Percentiles rank a stretch among this genome's conserved stretches.
Evolutionary conservation across 2,113 vertebrate genomes (phyloP).

Genomic region (Puma concolor): DNA sequence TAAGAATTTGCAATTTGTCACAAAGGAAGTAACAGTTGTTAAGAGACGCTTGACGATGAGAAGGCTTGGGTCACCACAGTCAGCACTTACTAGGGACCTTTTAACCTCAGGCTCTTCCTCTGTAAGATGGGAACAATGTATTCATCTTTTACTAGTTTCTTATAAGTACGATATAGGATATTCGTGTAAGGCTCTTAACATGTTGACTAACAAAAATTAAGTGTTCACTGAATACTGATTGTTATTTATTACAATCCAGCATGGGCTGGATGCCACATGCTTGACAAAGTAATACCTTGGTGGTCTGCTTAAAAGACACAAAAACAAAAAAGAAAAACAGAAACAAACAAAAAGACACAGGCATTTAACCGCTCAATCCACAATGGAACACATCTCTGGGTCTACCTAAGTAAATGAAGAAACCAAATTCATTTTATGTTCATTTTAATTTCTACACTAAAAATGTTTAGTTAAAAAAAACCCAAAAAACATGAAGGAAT

Average conservation of each 20-base stretch:
- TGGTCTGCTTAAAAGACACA: constrained; percentile 11
- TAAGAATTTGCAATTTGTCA: neutral
- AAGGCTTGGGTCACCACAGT: neutral
- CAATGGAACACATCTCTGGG: neutral
- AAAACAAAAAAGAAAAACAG: neutral
- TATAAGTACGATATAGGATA: neutral
- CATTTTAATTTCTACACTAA: neutral
- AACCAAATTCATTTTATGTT: neutral
- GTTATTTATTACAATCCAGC: constrained; percentile 28
- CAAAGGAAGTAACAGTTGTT: neutral
- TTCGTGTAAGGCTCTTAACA: neutral
- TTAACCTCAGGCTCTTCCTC: neutral
- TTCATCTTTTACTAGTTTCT: neutral
- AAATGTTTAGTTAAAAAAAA: neutral
- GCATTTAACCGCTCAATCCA: neutral
- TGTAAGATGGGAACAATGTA: neutral
- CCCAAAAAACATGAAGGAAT: neutral
- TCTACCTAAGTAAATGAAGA: neutral
- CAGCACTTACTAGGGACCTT: neutral
- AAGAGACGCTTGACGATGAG: neutral
- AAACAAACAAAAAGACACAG: neutral
- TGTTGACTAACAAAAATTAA: constrained; percentile 55
- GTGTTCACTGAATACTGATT: neutral
- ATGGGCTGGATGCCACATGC: neutral
- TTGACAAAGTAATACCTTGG: neutral